These are phyloP conservation scores for Morus bassanus DNA, from an alignment of 2,797 vertebrate species.

Conservation along the genomic window DNA sequence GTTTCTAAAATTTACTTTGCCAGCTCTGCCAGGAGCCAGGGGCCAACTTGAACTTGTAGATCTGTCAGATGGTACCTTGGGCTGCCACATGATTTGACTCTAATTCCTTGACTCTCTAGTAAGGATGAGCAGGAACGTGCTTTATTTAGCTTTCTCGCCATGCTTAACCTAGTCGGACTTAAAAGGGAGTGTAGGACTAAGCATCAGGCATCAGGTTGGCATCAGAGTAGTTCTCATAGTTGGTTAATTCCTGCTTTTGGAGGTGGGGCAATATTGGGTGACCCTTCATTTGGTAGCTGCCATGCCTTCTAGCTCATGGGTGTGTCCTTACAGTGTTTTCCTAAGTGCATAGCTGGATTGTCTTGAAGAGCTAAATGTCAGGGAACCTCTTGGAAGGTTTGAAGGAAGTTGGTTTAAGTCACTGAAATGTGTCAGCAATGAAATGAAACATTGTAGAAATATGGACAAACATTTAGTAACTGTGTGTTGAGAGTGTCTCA, in stretches of 20 bases:
- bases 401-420: neutral
- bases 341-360: neutral
- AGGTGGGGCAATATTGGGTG: neutral
- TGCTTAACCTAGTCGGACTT: neutral
- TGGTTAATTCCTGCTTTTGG: neutral
- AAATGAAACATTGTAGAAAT: slow-evolving; percentile 3
- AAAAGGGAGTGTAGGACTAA: neutral
- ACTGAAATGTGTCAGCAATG: slow-evolving; percentile 20
- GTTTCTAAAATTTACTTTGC: slow-evolving; percentile 6
- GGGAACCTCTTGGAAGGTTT: neutral
- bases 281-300: neutral
- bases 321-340: neutral
- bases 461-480: slow-evolving; percentile 17
- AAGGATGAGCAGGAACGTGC: neutral
- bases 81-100: neutral
- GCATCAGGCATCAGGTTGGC: neutral
- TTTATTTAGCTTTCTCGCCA: neutral
- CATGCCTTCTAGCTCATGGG: neutral
- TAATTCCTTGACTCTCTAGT: neutral
- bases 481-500: neutral
- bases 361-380: neutral
- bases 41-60: neutral
- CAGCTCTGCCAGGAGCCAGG: neutral
- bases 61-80: neutral
- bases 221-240: neutral